Evolutionary conservation across 2,888 invertebrate species (phyloP).

Genomic region (Heliothis peltigera): DNA sequence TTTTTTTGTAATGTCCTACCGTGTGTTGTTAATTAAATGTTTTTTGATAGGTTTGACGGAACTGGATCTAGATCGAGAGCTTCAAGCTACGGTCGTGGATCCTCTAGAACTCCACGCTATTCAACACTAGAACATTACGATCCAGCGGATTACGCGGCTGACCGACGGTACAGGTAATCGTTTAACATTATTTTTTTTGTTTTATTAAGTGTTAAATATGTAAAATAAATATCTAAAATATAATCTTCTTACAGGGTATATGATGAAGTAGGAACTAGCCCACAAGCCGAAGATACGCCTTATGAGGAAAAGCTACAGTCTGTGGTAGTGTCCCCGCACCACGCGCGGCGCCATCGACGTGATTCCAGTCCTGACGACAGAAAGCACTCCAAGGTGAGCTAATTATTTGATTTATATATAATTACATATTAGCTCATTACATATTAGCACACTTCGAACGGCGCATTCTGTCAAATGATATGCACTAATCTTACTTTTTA

Average conservation of each 20-base stretch:
- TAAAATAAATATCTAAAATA: constrained; percentile 2
- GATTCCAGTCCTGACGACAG: constrained; percentile 94
- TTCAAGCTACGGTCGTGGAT: constrained; percentile 82
- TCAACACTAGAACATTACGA: constrained; percentile 85
- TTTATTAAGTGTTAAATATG: neutral
- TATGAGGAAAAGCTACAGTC: constrained; percentile 88
- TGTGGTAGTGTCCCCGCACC: constrained; percentile 88
- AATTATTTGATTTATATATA: too few relatives aligned
- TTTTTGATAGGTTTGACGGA: constrained; percentile 75
- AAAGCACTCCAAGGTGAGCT: constrained; percentile 81
- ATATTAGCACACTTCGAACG: too few relatives aligned
- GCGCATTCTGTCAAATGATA: too few relatives aligned
- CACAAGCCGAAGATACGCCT: constrained; percentile 91
- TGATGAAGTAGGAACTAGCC: constrained; percentile 90
- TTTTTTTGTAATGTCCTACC: too few relatives aligned
- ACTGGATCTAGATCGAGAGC: constrained; percentile 87
- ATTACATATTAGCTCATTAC: too few relatives aligned
- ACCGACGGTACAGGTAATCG: constrained; percentile 85
- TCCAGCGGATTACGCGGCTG: constrained; percentile 85
- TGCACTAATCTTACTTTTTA: too few relatives aligned
- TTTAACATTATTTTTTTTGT: neutral
- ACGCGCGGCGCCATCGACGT: constrained; percentile 81
- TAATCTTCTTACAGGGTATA: constrained; percentile 75
- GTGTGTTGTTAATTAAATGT: too few relatives aligned
- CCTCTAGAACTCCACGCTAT: constrained; percentile 83